Base-by-base conservation (phyloP, 1,140 invertebrate species). In the Apolygus lucorum region DNA sequence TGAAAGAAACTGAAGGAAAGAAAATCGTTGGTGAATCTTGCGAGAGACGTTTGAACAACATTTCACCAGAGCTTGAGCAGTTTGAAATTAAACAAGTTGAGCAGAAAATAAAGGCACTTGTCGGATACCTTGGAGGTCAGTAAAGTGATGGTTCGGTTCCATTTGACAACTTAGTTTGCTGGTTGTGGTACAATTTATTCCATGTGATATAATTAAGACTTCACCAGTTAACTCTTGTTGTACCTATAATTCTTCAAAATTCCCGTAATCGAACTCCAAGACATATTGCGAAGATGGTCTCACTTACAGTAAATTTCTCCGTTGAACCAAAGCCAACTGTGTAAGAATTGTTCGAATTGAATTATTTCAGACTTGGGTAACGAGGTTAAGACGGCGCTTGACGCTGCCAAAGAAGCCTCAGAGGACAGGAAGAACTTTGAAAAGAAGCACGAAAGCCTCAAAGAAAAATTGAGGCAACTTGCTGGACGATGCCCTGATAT, bases 1-100 rank as follows among this genome's bases (percentile, higher is more conserved):
- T 90, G 27, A 92, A 93, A 79, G 92, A 96, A 77, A 85, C 90
- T 8, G 91, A 94, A 75, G 86, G 87, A 2, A 93, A 94, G 77
- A 87, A 90, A 74, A 85, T 90, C 1, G 81, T 92, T 2, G 86
- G 93, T 49, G 89, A 93, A 72, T 89, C 88, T 1, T 78, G 95
- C 8, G 87, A 90, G 73, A 91, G 91, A 77, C 88, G 92, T 62
- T 85, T 95, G 2, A 85, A 87, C 52, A 90, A 89, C 67, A 88
- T 96, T 81, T 85, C 90, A 75, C 85, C 88, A 71, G 93, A 96
- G 78, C 77, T 96, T n/a, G 92, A 95, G 76, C 84, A 85, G 68
- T 83, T 68, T 62, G 71, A 72, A 67, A 54, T 72, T 21, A 52
- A 72, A 25, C 17, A 59, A 14, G 29, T 67, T 26, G 28, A 34